Evolutionary conservation across 1,140 invertebrate genomes (phyloP).

Genomic region (Nilaparvata lugens): DNA sequence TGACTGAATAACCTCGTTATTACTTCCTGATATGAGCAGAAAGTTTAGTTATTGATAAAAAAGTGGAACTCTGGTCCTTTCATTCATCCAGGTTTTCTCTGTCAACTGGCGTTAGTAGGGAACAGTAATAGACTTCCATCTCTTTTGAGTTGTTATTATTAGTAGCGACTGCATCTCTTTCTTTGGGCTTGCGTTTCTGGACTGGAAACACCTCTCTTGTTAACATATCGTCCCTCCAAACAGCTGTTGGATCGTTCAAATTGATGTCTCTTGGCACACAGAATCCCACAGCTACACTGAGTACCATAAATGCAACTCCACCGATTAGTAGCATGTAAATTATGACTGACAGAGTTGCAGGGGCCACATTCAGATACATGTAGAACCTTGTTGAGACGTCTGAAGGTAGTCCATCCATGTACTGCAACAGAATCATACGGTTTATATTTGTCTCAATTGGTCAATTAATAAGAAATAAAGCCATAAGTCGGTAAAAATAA

Average conservation of each 20-base stretch:
- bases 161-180: background rate
- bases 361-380: constrained; percentile 59
- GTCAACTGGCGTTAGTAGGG: constrained; percentile 33
- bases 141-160: constrained; percentile 24
- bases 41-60: too few species aligned
- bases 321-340: constrained; percentile 48
- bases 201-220: constrained; percentile 8
- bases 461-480: background rate
- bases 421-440: constrained; percentile 43
- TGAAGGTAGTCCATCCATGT: constrained; percentile 53
- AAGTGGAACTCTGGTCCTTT: too few species aligned
- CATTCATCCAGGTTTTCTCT: constrained; percentile 8
- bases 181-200: constrained; percentile 16
- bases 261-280: constrained; percentile 29
- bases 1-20: too few species aligned
- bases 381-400: constrained; percentile 51
- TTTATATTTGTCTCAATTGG: background rate
- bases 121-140: constrained; percentile 38
- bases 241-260: constrained; percentile 26
- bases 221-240: constrained; percentile 30
- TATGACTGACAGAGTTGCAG: constrained; percentile 43
- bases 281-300: constrained; percentile 36
- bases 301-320: constrained; percentile 42
- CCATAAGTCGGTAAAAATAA: background rate
- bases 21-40: too few species aligned